These are phyloP conservation scores for Nomada fucata DNA, from an alignment of 2,888 invertebrate species.

Conservation along the genomic window DNA sequence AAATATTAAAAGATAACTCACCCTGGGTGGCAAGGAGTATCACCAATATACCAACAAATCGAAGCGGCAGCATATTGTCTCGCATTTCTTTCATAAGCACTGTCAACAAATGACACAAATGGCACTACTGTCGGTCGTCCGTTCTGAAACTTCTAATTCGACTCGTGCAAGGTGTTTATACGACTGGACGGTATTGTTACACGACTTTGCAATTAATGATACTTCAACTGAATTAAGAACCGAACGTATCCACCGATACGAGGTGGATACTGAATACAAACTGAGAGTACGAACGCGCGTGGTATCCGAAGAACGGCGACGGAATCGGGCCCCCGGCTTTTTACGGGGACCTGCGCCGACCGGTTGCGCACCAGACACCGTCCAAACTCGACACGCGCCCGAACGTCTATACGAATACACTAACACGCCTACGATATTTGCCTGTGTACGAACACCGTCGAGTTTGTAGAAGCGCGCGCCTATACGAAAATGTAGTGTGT, in stretches of 20 bases:
- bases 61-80: conserved; percentile 57
- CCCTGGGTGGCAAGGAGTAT: conserved; percentile 63
- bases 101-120: conserved; percentile 65
- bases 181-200: conserved; percentile 19
- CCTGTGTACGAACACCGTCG: neutral
- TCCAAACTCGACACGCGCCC: conserved; percentile 35
- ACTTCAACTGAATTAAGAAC: conserved; percentile 40
- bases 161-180: neutral
- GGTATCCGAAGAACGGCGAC: conserved; percentile 73
- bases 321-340: conserved; percentile 80
- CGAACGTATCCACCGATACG: conserved; percentile 65
- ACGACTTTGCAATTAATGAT: conserved; percentile 2
- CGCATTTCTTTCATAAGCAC: conserved; percentile 49
- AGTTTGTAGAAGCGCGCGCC: conserved; percentile 19
- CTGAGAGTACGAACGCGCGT: conserved; percentile 75
- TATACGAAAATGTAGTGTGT: conserved; percentile 26
- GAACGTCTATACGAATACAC: conserved; percentile 12
- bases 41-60: conserved; percentile 64
- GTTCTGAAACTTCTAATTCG: conserved; percentile 4
- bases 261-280: conserved; percentile 75
- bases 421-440: neutral
- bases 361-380: conserved; percentile 68
- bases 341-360: conserved; percentile 78
- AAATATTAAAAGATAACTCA: conserved; percentile 41
- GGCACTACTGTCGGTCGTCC: conserved; percentile 43